A percentile compares a stretch with the other conserved stretches of the same genome.
phyloP scores from a whole-genome alignment of 2,888 invertebrate genomes.

The Cylloceria caligata region DNA sequence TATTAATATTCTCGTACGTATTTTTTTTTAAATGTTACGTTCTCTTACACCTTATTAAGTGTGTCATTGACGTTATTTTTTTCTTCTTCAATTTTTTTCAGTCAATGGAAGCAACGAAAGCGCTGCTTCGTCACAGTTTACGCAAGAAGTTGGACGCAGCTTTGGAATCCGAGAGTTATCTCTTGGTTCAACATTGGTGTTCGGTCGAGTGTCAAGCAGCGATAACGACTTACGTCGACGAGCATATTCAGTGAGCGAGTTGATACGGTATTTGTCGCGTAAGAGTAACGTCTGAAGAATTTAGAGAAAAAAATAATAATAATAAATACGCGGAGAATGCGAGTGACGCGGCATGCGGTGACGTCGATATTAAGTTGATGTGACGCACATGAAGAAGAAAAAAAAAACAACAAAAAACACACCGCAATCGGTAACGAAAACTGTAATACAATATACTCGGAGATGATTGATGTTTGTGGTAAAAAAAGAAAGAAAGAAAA shows the following conservation, averaged over 20 bases:
- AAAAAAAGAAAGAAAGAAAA: no score
- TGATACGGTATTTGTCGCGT: constrained; percentile 55
- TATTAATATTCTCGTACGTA: constrained; percentile 51
- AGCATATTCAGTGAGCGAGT: constrained; percentile 76
- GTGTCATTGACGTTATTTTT: not conserved
- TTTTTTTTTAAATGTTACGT: constrained; percentile 1
- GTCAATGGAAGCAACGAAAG: constrained; percentile 88
- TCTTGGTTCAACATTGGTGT: constrained; percentile 91
- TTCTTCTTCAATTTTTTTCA: constrained; percentile 83
- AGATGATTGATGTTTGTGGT: no score
- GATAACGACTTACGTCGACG: constrained; percentile 81
- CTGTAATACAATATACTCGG: no score
- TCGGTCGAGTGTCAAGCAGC: constrained; percentile 89
- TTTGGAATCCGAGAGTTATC: constrained; percentile 89
- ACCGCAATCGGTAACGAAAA: no score
- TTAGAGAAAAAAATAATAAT: constrained; percentile 41
- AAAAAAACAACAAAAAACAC: no score
- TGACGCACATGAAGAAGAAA: no score
- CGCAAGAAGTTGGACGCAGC: constrained; percentile 87
- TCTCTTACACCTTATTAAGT: constrained; percentile 10
- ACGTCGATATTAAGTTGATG: constrained; percentile 21
- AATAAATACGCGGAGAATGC: not conserved
- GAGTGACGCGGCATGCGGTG: not conserved
- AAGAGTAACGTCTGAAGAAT: constrained; percentile 40
- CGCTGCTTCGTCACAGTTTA: constrained; percentile 87